A percentile compares a stretch with the other conserved stretches of the same genome.
Conservation (phyloP, 2,888 invertebrate species). For the Cephus runcator region DNA sequence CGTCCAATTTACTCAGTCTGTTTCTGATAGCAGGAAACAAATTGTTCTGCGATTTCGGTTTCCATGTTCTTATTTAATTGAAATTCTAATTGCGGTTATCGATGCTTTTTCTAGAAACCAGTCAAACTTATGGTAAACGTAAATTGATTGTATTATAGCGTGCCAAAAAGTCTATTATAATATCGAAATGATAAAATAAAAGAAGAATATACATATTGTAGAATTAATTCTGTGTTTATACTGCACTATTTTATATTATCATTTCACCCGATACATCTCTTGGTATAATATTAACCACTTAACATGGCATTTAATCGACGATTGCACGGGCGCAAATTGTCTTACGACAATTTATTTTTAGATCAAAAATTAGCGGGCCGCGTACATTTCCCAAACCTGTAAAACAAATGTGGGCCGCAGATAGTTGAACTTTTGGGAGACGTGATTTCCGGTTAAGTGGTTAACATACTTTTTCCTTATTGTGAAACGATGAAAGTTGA, state of each 20-base stretch:
- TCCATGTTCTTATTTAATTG: not conserved
- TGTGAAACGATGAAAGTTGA: not conserved
- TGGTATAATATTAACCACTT: not conserved
- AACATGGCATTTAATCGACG: no score
- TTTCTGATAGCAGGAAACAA: not conserved
- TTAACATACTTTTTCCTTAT: not conserved
- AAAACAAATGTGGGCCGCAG: no score
- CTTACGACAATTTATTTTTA: no score
- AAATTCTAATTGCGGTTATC: not conserved
- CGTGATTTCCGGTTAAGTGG: no score
- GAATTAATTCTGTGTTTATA: not conserved
- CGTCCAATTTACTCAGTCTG: not conserved
- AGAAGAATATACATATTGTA: not conserved
- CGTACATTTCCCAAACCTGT: no score
- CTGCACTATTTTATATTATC: not conserved
- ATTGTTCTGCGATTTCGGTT: not conserved
- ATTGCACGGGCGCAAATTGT: no score
- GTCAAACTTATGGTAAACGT: not conserved
- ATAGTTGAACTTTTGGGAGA: no score
- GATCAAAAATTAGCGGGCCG: no score
- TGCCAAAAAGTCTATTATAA: slow-evolving; percentile 16
- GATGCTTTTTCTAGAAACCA: not conserved
- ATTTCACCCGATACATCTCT: not conserved
- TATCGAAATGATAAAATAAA: slow-evolving; percentile 12
- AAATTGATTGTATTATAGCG: slow-evolving; percentile 13